A percentile compares a stretch with the other conserved stretches of the same genome.
Evolutionary conservation across 2,113 vertebrate genomes (phyloP).

Genomic region (Chaetura pelagica): DNA sequence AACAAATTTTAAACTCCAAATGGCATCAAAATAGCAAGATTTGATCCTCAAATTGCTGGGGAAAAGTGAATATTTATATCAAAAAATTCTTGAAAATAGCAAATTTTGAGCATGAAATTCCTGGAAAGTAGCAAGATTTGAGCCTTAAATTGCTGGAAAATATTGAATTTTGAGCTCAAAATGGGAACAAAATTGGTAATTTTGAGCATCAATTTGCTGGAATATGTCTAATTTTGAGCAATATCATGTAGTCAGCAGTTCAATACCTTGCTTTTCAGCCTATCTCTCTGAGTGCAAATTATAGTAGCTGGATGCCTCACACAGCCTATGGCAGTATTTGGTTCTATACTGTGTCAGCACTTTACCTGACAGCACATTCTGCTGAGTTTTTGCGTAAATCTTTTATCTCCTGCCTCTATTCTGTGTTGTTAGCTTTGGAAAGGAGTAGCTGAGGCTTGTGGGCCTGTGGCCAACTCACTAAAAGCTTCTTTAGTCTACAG

Average conservation of each 20-base stretch:
- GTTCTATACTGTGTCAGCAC: not conserved
- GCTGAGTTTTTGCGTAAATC: not conserved
- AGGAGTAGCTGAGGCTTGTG: not conserved
- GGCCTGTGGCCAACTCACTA: not conserved
- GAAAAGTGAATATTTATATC: no score
- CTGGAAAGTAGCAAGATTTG: no score
- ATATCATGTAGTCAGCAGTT: not conserved
- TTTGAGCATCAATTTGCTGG: no score
- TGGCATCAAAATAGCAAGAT: no score
- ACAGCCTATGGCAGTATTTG: not conserved
- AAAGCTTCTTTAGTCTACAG: not conserved
- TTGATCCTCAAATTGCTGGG: no score
- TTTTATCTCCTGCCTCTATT: not conserved
- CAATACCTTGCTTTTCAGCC: not conserved
- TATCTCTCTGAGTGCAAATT: not conserved
- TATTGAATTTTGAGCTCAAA: no score
- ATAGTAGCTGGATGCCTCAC: not conserved
- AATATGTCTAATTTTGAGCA: no score
- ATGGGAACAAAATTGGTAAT: no score
- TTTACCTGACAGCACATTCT: not conserved
- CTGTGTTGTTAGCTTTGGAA: not conserved
- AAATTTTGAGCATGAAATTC: no score
- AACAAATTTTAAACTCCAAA: no score
- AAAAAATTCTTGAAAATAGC: no score
- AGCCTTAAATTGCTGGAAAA: no score